A percentile compares a stretch with the other conserved stretches of the same genome.
Conservation (phyloP, 1,140 invertebrate genomes). For the Brachionus calyciflorus region DNA sequence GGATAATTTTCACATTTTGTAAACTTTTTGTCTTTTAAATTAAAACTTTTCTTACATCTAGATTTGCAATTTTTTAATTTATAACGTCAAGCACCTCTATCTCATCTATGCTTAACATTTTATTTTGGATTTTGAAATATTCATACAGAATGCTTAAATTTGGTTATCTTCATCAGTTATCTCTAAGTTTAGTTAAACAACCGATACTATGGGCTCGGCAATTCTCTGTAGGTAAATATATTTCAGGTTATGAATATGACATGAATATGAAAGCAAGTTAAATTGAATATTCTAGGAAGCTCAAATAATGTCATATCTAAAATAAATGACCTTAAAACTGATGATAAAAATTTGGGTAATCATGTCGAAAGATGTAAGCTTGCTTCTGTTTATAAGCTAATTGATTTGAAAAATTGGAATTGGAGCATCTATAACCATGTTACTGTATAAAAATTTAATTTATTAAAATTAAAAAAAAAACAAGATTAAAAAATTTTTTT, state of each 20-base stretch:
- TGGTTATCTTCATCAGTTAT: background rate
- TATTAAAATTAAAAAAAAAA: background rate
- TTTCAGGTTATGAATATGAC: background rate
- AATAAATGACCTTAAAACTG: background rate
- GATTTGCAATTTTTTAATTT: too few species aligned
- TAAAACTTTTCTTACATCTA: too few species aligned
- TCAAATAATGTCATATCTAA: background rate
- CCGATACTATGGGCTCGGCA: background rate
- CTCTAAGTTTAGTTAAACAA: background rate
- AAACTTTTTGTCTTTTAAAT: constrained; percentile 37
- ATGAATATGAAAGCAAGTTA: background rate
- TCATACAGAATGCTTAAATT: constrained; percentile 19
- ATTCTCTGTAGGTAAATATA: background rate
- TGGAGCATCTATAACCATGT: constrained; percentile 77
- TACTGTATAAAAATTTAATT: constrained; percentile 65
- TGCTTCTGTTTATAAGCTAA: constrained; percentile 88
- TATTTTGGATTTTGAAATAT: background rate
- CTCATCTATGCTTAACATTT: constrained; percentile 24
- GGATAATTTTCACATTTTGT: background rate
- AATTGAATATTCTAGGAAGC: background rate
- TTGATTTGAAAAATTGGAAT: constrained; percentile 93
- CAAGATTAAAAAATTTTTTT: background rate
- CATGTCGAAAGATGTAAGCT: constrained; percentile 67
- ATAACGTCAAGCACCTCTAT: too few species aligned
- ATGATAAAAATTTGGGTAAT: background rate